These are phyloP conservation scores for Pocillopora meandrina DNA, from an alignment of 92 coral and sea anemone species.

Conservation along the genomic window DNA sequence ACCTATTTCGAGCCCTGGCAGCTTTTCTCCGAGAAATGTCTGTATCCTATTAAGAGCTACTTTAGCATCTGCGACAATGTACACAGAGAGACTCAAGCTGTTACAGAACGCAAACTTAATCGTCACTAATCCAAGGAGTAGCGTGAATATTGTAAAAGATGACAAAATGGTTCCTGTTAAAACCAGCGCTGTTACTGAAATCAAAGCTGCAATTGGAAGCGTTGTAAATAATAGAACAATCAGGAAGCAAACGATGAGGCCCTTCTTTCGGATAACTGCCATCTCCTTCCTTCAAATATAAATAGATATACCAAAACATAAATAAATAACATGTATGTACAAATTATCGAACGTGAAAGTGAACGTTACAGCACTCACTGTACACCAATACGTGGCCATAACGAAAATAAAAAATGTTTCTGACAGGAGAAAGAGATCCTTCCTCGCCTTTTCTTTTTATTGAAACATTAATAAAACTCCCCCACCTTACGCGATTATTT, in stretches of 20 bases:
- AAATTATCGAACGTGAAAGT: no score
- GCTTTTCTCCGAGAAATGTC: background rate
- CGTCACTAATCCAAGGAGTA: background rate
- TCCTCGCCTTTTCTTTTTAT: no score
- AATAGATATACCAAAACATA: background rate
- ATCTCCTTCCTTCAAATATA: background rate
- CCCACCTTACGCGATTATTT: no score
- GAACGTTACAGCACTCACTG: no score
- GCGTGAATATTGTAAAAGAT: background rate
- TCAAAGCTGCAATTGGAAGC: background rate
- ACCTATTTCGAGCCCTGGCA: background rate
- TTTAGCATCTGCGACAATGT: slow-evolving; percentile 11
- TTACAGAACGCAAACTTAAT: background rate
- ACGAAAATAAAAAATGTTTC: no score
- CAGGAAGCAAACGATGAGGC: background rate
- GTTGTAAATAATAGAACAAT: background rate
- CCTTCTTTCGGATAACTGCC: slow-evolving; percentile 3
- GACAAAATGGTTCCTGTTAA: background rate
- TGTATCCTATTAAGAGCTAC: slow-evolving; percentile 32
- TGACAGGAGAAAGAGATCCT: no score
- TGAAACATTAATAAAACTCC: no score
- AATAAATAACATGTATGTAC: background rate
- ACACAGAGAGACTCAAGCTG: background rate
- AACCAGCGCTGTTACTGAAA: slow-evolving; percentile 10
- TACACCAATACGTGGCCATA: no score